Percentiles rank a stretch among this genome's conserved stretches.
Conservation (phyloP, 2,113 vertebrate genomes). For the Menidia beryllina region DNA sequence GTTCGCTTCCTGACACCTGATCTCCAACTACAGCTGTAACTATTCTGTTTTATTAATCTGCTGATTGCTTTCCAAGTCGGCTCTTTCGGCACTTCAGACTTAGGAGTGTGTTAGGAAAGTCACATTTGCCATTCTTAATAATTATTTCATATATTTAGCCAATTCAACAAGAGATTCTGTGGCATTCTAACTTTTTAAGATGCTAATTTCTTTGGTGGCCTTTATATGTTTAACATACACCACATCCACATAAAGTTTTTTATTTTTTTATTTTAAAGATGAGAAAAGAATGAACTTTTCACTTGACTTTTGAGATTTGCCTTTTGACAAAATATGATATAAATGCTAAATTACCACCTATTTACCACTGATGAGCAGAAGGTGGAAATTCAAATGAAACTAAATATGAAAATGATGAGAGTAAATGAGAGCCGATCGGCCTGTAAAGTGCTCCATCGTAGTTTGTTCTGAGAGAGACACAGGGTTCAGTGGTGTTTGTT, state of each 20-base stretch:
- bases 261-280: no score
- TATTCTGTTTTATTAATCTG: neutral
- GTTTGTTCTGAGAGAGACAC: constrained; percentile 17
- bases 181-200: no score
- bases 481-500: constrained; percentile 3
- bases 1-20: constrained; percentile 5
- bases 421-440: neutral
- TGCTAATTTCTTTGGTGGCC: no score
- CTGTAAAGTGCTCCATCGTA: neutral
- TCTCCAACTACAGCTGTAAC: neutral
- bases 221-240: no score
- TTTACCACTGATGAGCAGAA: neutral
- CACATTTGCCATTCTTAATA: no score
- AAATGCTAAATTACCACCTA: neutral
- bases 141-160: no score
- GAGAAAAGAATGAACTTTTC: no score
- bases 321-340: no score
- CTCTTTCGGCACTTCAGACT: neutral
- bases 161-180: no score
- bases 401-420: no score
- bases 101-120: neutral
- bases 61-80: neutral
- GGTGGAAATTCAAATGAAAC: constrained; percentile 15
- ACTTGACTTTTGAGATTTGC: no score
- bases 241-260: no score